phyloP scores from a whole-genome alignment of 1,140 invertebrate genomes.

The Alviniconcha marisindica region DNA sequence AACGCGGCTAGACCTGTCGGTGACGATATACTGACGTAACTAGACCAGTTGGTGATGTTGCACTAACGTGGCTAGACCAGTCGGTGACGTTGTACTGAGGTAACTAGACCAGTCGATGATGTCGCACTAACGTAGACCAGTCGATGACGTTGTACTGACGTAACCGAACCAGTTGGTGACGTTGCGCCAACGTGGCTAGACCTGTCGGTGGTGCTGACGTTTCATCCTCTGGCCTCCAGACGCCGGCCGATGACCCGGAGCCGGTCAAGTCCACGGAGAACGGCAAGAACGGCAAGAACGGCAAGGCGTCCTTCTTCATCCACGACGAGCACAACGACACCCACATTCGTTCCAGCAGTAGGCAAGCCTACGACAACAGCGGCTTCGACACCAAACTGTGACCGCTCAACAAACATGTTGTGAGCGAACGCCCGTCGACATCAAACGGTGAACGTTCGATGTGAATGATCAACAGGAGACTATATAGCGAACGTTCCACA shows the following conservation, averaged over 20 bases:
- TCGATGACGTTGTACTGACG: no score
- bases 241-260: neutral
- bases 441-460: neutral
- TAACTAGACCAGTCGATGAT: no score
- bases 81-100: no score
- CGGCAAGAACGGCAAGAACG: neutral
- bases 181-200: no score
- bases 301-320: slow-evolving; percentile 47
- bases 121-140: no score
- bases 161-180: no score
- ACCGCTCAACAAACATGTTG: neutral
- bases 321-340: slow-evolving; percentile 42
- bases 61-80: no score
- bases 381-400: slow-evolving; percentile 48
- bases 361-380: slow-evolving; percentile 42
- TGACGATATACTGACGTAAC: no score
- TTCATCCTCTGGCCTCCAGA: neutral
- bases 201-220: neutral
- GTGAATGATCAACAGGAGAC: neutral
- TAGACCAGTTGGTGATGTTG: no score
- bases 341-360: neutral
- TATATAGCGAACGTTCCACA: no score
- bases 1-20: no score
- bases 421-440: neutral
- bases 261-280: neutral